phyloP scores from a whole-genome alignment of 1,140 invertebrate species.

The Neuroterus valhalla region DNA sequence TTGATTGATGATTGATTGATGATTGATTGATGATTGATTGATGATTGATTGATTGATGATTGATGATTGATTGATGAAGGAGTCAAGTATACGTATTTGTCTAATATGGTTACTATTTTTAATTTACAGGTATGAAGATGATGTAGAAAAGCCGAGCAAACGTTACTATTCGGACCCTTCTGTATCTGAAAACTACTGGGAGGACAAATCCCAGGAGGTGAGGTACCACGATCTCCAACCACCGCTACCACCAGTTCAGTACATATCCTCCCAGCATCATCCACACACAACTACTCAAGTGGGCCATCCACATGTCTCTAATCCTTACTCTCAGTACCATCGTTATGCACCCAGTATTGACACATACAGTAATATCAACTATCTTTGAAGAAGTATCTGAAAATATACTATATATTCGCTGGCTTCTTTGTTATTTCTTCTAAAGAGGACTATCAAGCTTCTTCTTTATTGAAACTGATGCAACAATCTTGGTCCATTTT shows the following conservation, averaged over 20 bases:
- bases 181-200: conserved; percentile 58
- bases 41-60: too few relatives aligned
- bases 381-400: conserved; percentile 41
- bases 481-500: too few relatives aligned
- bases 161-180: conserved; percentile 66
- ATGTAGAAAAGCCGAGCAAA: conserved; percentile 69
- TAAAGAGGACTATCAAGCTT: not conserved
- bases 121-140: conserved; percentile 68
- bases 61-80: conserved; percentile 30
- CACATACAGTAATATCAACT: conserved; percentile 59
- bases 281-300: conserved; percentile 58
- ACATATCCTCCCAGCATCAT: conserved; percentile 63
- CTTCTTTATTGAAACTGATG: too few relatives aligned
- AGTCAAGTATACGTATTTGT: conserved; percentile 7
- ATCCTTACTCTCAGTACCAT: conserved; percentile 62
- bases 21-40: too few relatives aligned
- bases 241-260: conserved; percentile 66
- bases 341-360: conserved; percentile 68
- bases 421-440: not conserved
- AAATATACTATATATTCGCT: not conserved
- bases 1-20: too few relatives aligned
- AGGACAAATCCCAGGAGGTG: conserved; percentile 69
- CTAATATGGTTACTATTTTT: conserved; percentile 2
- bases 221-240: conserved; percentile 76
- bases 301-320: conserved; percentile 48